Percentiles rank a stretch among this genome's conserved stretches.
Evolutionary conservation across 2,888 invertebrate genomes (phyloP).

Genomic region (Stenchaetothrips biformis): DNA sequence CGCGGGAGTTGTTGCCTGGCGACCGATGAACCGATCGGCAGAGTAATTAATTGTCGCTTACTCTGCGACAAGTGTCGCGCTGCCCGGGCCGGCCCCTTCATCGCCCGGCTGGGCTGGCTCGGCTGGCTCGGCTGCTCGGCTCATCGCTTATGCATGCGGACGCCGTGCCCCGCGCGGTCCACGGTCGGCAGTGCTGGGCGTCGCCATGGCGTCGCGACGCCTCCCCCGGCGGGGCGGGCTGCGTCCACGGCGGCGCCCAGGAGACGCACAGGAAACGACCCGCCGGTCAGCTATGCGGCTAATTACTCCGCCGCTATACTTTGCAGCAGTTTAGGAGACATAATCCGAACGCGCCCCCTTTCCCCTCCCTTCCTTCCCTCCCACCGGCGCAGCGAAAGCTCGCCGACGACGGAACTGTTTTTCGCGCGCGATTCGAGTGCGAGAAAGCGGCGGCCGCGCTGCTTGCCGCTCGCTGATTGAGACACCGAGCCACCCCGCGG

Average conservation of each 20-base stretch:
- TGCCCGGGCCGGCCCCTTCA: background rate
- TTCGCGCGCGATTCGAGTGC: too few relatives aligned
- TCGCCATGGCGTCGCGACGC: too few relatives aligned
- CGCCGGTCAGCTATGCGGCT: background rate
- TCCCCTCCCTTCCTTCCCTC: background rate
- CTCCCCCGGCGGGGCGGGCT: too few relatives aligned
- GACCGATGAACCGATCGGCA: background rate
- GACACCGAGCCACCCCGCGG: too few relatives aligned
- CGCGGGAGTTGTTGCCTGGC: too few relatives aligned
- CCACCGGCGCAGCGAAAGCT: background rate
- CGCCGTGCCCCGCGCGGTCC: too few relatives aligned
- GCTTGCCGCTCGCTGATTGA: too few relatives aligned
- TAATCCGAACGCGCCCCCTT: background rate
- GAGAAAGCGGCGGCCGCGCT: too few relatives aligned
- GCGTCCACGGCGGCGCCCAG: too few relatives aligned
- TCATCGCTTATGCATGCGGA: constrained; percentile 6
- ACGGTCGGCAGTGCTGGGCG: too few relatives aligned
- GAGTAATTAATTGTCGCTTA: background rate
- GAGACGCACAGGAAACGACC: background rate
- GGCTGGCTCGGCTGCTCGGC: background rate
- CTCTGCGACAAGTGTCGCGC: background rate
- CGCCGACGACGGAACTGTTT: too few relatives aligned
- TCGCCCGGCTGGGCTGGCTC: background rate
- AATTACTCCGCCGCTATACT: background rate
- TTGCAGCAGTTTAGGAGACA: background rate